Base-by-base conservation (phyloP, 2,797 vertebrate species). In the Salmo trutta region DNA sequence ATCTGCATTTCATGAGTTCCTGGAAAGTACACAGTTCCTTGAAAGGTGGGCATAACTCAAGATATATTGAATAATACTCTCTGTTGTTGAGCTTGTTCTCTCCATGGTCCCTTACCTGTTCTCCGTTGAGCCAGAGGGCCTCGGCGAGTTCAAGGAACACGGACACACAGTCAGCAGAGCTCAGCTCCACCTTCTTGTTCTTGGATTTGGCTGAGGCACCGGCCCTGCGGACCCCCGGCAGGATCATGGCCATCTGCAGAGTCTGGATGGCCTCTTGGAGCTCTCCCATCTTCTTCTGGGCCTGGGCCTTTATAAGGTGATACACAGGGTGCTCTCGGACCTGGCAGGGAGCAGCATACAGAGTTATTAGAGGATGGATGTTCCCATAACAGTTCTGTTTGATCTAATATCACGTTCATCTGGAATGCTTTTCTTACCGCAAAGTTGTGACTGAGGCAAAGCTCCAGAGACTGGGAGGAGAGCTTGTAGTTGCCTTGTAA, bases 401-500 rank as follows among this genome's bases (percentile, higher is more conserved):
- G 69, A 64, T 64, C 59, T 64, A 27, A 24, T 64, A 64, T 14
- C 59, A 24, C 59, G 24, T 59, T 59, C 19, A 59, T 17, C 52
- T 21, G 21, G 7, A 3, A 5, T 3, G 74, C 14, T 75, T 33
- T 77, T 79, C 88, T 94, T 87, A 98, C 98, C 94, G 98, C 96
- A 93, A 99, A 99, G 92, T 96, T 96, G 86, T 97, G 96, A 91
- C 98, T 98, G 80, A 99, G 94, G 89, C 97, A 98, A 84, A 98
- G 93, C 82, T 99, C 98, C 84, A 99, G 93, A 75, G 98, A 97
- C 82, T 98, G 97, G 80, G 95, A 96, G 82, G 96, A 97, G 1
- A 96, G 84, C 14, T 93, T 94, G 87, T 95, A 90, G 87, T 96
- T 97, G 77, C 96, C 95, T 84, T 97, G 97, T 82, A 94, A 90